Conservation (phyloP, 2,888 invertebrate species). For the Dasysyrphus albostriatus region DNA sequence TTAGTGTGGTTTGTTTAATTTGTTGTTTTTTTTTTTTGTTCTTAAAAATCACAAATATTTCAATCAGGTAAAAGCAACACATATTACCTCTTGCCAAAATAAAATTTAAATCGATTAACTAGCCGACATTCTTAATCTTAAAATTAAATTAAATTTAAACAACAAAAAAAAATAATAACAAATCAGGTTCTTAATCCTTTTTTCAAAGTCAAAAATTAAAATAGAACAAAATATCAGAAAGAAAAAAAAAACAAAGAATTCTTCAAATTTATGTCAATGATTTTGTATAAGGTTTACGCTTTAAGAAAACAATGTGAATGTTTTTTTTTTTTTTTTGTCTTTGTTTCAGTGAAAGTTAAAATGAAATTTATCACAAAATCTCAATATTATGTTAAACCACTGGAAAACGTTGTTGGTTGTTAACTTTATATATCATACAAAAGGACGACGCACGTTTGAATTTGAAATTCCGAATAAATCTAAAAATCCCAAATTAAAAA, state of each 20-base stretch:
- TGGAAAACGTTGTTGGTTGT: neutral
- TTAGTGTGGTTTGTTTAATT: neutral
- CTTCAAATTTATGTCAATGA: slow-evolving; percentile 39
- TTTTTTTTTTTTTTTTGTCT: neutral
- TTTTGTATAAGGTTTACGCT: slow-evolving; percentile 11
- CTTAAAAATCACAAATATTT: neutral
- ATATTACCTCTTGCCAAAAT: slow-evolving; percentile 22
- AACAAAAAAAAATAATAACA: slow-evolving; percentile 12
- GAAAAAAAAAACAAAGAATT: slow-evolving; percentile 21
- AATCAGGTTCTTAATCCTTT: slow-evolving; percentile 34
- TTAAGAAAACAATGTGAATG: neutral
- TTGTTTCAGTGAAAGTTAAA: neutral
- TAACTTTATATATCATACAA: neutral
- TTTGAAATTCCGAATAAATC: neutral
- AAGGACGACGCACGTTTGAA: neutral
- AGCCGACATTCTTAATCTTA: slow-evolving; percentile 34
- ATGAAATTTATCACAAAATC: neutral
- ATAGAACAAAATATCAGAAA: slow-evolving; percentile 5
- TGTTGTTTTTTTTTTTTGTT: neutral
- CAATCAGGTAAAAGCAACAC: slow-evolving; percentile 6
- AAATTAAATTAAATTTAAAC: slow-evolving; percentile 21
- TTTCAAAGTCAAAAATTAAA: slow-evolving; percentile 29
- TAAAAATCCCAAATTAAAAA: neutral
- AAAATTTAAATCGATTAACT: slow-evolving; percentile 35
- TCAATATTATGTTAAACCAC: neutral